Evolutionary conservation across 2,797 vertebrate genomes (phyloP).

Genomic region (Clarias pachynema): DNA sequence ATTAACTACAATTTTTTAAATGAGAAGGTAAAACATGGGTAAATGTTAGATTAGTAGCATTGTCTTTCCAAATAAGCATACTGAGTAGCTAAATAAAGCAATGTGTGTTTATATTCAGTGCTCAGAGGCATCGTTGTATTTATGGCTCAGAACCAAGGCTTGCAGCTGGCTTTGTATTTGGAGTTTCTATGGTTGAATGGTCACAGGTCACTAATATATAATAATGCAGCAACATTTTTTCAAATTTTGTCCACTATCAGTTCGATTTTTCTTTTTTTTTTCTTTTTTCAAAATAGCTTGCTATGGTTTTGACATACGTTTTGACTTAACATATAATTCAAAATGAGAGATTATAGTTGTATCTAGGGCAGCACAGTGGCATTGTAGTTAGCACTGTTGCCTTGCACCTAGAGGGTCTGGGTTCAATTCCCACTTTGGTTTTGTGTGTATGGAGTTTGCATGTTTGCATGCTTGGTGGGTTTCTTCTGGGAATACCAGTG

Average conservation of each 20-base stretch:
- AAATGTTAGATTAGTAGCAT: neutral
- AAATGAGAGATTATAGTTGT: neutral
- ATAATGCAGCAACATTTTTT: neutral
- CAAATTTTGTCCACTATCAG: neutral
- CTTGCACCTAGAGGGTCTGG: too few relatives aligned
- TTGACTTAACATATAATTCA: neutral
- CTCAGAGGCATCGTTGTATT: neutral
- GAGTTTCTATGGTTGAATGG: neutral
- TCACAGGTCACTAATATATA: neutral
- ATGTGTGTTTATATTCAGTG: neutral
- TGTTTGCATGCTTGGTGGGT: too few relatives aligned
- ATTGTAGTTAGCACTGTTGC: too few relatives aligned
- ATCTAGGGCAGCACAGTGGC: too few relatives aligned
- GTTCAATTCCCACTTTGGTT: too few relatives aligned
- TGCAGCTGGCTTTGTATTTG: neutral
- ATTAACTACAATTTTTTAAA: slow-evolving; percentile 1
- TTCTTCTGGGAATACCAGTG: too few relatives aligned
- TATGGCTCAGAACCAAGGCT: neutral
- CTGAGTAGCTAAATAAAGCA: slow-evolving; percentile 15
- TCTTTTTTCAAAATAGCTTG: neutral
- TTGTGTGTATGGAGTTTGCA: too few relatives aligned
- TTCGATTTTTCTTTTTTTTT: neutral
- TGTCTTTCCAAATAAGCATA: neutral
- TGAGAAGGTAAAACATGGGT: neutral
- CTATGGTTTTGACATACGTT: neutral